phyloP scores from a whole-genome alignment of 2,113 vertebrate genomes.

The Lophochroa leadbeateri region DNA sequence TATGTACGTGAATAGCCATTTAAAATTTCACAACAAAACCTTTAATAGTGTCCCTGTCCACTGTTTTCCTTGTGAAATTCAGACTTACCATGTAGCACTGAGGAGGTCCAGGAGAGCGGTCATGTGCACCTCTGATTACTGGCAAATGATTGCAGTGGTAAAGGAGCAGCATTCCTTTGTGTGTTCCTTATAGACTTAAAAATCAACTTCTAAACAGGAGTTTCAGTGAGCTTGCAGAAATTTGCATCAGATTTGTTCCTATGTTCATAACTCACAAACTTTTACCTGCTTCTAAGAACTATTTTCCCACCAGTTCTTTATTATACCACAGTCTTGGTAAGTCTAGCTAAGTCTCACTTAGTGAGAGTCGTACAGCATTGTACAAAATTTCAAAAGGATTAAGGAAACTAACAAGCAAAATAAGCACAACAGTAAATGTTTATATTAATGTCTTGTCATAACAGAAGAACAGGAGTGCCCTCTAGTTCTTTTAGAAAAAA shows the following conservation, averaged over 20 bases:
- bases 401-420: neutral
- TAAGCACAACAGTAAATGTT: neutral
- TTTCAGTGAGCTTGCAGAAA: neutral
- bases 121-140: neutral
- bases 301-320: neutral
- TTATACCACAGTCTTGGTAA: neutral
- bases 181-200: neutral
- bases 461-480: neutral
- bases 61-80: neutral
- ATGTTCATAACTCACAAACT: neutral
- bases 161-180: neutral
- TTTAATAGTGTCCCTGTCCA: neutral
- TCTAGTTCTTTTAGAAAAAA: conserved; percentile 1
- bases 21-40: neutral
- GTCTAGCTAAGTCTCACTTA: neutral
- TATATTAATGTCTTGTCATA: neutral
- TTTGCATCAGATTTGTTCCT: neutral
- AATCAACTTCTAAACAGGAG: neutral
- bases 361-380: neutral
- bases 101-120: neutral
- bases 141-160: neutral
- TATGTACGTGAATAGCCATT: neutral
- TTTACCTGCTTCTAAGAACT: neutral
- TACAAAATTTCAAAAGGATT: neutral
- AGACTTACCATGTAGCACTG: neutral